Conservation (phyloP, 64 coral and sea anemone species). For the Dendronephthya gigantea region DNA sequence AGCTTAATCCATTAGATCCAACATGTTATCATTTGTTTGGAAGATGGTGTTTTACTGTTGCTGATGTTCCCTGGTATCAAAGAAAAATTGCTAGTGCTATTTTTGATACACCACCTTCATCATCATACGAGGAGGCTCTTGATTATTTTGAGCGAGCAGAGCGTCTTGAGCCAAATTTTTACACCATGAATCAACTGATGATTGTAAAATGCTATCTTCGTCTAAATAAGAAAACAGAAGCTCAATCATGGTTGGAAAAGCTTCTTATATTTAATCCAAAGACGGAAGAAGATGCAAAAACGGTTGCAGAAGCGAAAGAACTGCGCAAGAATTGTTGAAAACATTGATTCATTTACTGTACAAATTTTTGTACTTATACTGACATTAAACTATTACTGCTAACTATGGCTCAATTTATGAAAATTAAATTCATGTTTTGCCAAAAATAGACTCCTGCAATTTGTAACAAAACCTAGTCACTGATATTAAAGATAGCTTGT, state of each 20-base stretch:
- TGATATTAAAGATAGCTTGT: too few relatives aligned
- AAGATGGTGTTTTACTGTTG: conserved; percentile 49
- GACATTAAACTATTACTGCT: too few relatives aligned
- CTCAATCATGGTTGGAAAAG: background rate
- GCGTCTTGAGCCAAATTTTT: background rate
- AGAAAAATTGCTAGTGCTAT: conserved; percentile 26
- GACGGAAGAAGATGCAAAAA: background rate
- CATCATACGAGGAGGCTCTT: conserved; percentile 45
- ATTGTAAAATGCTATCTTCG: background rate
- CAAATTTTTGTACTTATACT: too few relatives aligned
- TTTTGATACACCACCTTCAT: conserved; percentile 36
- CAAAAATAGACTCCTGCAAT: too few relatives aligned
- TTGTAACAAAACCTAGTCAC: too few relatives aligned
- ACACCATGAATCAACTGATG: conserved; percentile 3
- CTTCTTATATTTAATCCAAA: background rate
- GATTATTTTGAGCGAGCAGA: conserved; percentile 34
- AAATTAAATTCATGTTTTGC: too few relatives aligned
- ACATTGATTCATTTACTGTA: background rate
- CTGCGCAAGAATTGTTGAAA: background rate
- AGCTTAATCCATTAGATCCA: conserved; percentile 25
- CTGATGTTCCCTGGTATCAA: conserved; percentile 40
- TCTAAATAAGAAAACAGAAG: background rate
- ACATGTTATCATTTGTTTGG: conserved; percentile 39
- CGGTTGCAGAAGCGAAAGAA: background rate
- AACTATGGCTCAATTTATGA: too few relatives aligned